phyloP scores from a whole-genome alignment of 2,113 vertebrate species.

The Hippopotamus amphibius region DNA sequence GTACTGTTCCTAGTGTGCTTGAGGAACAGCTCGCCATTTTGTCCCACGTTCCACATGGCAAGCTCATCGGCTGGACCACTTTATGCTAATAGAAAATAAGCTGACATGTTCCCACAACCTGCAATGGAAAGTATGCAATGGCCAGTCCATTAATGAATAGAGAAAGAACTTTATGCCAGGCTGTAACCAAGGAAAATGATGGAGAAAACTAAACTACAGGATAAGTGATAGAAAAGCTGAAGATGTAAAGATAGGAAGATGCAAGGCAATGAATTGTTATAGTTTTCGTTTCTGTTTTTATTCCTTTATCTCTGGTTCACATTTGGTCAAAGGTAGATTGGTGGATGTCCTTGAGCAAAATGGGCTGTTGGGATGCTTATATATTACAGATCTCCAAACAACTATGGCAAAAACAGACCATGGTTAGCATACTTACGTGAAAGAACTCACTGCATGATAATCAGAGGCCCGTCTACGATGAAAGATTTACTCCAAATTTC shows the following conservation, averaged over 20 bases:
- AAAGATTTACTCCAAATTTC: not conserved
- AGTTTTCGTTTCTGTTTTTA: not conserved
- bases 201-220: conserved; percentile 40
- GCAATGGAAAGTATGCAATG: not conserved
- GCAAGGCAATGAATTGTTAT: not conserved
- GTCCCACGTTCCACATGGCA: not conserved
- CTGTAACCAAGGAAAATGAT: conserved; percentile 28
- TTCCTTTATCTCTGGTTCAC: not conserved
- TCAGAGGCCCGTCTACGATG: not conserved
- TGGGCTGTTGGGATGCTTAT: not conserved
- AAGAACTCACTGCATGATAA: not conserved
- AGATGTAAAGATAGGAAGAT: not conserved
- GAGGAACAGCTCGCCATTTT: not conserved
- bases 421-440: not conserved
- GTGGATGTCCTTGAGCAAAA: not conserved
- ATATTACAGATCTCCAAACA: not conserved
- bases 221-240: not conserved
- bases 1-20: not conserved
- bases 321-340: not conserved
- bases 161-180: conserved; percentile 56
- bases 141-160: conserved; percentile 36
- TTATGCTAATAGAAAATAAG: conserved; percentile 11
- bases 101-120: conserved; percentile 21
- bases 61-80: not conserved
- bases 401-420: not conserved